phyloP scores from a whole-genome alignment of 2,888 invertebrate species.

The Heliconius aoede region DNA sequence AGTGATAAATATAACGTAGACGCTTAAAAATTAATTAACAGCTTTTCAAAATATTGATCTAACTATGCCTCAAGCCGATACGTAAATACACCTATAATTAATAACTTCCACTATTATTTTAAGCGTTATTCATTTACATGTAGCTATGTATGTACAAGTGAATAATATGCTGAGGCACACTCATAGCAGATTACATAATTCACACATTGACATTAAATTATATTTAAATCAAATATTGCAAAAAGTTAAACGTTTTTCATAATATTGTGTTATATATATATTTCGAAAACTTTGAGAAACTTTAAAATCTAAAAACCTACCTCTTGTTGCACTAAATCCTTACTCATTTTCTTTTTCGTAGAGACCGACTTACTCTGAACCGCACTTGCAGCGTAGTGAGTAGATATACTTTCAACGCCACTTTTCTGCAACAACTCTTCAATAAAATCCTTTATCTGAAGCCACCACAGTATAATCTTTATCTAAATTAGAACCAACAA shows the following conservation, averaged over 20 bases:
- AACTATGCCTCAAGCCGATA: not conserved
- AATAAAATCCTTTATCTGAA: conserved; percentile 75
- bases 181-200: conserved; percentile 1
- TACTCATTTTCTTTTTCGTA: conserved; percentile 58
- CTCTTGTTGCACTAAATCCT: conserved; percentile 63
- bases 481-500: conserved; percentile 73
- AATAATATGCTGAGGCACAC: not conserved
- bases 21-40: not conserved
- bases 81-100: not conserved
- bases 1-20: too few species aligned
- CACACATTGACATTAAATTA: not conserved
- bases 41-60: not conserved
- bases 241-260: not conserved
- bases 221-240: not conserved
- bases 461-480: conserved; percentile 69
- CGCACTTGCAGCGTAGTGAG: conserved; percentile 62
- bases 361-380: conserved; percentile 52
- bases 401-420: conserved; percentile 55
- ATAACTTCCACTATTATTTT: not conserved
- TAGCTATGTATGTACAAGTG: not conserved
- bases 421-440: conserved; percentile 68
- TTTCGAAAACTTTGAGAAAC: not conserved
- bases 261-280: not conserved
- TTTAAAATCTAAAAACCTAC: conserved; percentile 53
- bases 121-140: not conserved